Percentiles rank a stretch among this genome's conserved stretches.
Evolutionary conservation across 2,113 vertebrate genomes (phyloP).

Genomic region (Taurulus bubalis): DNA sequence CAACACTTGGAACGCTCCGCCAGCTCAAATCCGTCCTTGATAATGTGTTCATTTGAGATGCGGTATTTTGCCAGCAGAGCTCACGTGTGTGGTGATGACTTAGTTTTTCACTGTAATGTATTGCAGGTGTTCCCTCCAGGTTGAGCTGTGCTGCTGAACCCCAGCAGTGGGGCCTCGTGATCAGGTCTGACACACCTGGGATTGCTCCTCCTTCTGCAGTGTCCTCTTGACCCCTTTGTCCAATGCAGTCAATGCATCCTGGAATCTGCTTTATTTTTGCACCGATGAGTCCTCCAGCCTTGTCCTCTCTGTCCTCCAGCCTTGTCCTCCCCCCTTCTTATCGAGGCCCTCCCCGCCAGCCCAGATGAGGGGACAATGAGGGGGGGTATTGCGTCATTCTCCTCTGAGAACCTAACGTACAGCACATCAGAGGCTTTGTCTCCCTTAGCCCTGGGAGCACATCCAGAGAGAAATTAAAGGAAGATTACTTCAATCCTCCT

Average conservation of each 20-base stretch:
- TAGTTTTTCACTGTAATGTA: slow-evolving; percentile 21
- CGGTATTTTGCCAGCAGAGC: not conserved
- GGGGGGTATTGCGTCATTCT: slow-evolving; percentile 69
- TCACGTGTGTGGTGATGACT: slow-evolving; percentile 22
- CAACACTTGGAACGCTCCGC: slow-evolving; percentile 33
- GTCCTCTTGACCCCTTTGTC: slow-evolving; percentile 14
- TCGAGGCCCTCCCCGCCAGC: slow-evolving; percentile 15
- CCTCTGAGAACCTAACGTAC: slow-evolving; percentile 49
- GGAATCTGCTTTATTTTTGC: not conserved
- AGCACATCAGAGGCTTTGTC: slow-evolving; percentile 56
- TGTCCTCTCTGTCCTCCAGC: slow-evolving; percentile 21
- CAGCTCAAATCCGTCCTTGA: slow-evolving; percentile 18
- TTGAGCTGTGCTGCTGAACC: slow-evolving; percentile 27
- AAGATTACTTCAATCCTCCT: slow-evolving; percentile 72
- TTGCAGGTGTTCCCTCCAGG: slow-evolving; percentile 25
- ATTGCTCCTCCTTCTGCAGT: too few species aligned
- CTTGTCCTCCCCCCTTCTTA: not conserved
- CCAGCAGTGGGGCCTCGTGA: not conserved
- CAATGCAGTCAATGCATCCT: slow-evolving; percentile 10
- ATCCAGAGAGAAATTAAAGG: slow-evolving; percentile 75
- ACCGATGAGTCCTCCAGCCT: not conserved
- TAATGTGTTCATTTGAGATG: slow-evolving; percentile 20
- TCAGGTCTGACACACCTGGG: slow-evolving; percentile 17
- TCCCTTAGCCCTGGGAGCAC: slow-evolving; percentile 61
- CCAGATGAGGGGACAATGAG: slow-evolving; percentile 55